Base-by-base conservation (phyloP, 2,888 invertebrate genomes). In the Oscheius onirici region DNA sequence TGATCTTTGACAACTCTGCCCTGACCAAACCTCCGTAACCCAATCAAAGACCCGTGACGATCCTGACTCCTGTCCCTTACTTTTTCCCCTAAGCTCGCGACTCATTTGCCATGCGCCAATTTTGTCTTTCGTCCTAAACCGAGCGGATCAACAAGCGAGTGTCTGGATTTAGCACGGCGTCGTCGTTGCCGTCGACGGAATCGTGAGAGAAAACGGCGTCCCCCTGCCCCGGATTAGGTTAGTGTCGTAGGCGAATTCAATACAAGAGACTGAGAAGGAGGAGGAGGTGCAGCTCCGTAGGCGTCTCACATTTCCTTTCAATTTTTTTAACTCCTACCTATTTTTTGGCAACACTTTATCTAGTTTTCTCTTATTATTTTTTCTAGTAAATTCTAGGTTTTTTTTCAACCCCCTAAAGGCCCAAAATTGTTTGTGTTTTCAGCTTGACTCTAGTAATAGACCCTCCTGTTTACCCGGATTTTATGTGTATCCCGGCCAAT, bases 141-240 rank as follows among this genome's bases (percentile, higher is more conserved):
- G n/a, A n/a, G n/a, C n/a, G 63, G 63, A 63, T 63, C 63, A 63
- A 63, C 63, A 63, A 63, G 63, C 63, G 46, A 34, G 34, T 34
- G 5, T 46, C 63, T 49, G 46, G 63, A 63, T 63, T 63, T 63
- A 63, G 63, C 49, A n/a, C 40, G 44, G 40, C 40, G 46, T 46
- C 46, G 46, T 20, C 46, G 34, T 8, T 34, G 34, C 8, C 54
- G n/a, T 26, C 26, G 26, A 55, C 26, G 22, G 22, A 22, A 20
- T 55, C 63, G 44, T 46, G 63, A 44, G 63, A 46, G 63, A 63
- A 63, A 63, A 63, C 34, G 34, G 46, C 26, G 63, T 26, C 46
- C 58, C 34, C 46, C 24, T 34, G 34, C 34, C 34, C 34, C 44
- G 63, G 63, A 63, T 63, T 63, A 63, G 63, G 63, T 63, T 63